These are phyloP conservation scores for Ibidorhyncha struthersii DNA, from an alignment of 2,113 vertebrate genomes.

Conservation along the genomic window DNA sequence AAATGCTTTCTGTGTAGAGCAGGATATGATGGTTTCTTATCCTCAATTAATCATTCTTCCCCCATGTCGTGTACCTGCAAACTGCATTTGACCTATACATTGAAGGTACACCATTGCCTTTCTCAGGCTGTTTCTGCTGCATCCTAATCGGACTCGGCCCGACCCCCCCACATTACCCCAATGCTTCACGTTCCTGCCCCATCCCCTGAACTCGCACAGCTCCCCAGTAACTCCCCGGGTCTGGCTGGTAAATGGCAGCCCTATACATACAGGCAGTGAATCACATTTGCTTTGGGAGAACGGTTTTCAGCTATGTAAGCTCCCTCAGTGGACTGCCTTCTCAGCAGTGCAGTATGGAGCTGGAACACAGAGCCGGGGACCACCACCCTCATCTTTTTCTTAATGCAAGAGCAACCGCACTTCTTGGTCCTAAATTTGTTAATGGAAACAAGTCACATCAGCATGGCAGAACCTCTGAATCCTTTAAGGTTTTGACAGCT, in stretches of 20 bases:
- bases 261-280: neutral
- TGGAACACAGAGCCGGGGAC: neutral
- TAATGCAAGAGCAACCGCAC: neutral
- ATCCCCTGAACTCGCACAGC: neutral
- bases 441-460: neutral
- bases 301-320: neutral
- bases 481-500: neutral
- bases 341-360: neutral
- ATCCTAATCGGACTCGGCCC: neutral
- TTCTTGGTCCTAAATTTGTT: neutral
- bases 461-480: neutral
- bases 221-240: neutral
- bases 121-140: neutral
- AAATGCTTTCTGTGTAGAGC: neutral
- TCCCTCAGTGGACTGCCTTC: neutral
- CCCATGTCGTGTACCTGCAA: neutral
- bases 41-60: neutral
- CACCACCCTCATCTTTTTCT: neutral
- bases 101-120: neutral
- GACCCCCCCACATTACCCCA: neutral
- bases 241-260: neutral
- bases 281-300: neutral
- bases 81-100: neutral
- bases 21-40: neutral
- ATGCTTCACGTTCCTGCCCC: fast-evolving